phyloP scores from a whole-genome alignment of 2,797 vertebrate genomes.

The Centroberyx gerrardi region DNA sequence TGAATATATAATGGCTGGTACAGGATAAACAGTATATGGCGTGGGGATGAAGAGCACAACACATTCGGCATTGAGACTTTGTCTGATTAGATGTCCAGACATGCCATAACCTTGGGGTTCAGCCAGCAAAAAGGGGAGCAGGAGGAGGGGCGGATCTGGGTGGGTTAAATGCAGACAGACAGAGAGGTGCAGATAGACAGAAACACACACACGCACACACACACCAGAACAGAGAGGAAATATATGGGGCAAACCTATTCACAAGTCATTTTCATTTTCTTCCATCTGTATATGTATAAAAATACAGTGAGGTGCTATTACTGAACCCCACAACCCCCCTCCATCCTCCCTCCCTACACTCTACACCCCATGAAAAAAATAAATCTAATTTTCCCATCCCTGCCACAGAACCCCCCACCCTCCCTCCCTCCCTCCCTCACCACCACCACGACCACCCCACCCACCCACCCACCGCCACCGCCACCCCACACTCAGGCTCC shows the following conservation, averaged over 20 bases:
- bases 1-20: conserved; percentile 79
- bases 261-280: conserved; percentile 82
- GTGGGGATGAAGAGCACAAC: conserved; percentile 74
- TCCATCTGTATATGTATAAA: conserved; percentile 70
- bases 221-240: conserved; percentile 59
- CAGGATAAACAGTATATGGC: conserved; percentile 68
- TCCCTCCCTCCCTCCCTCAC: conserved; percentile 66
- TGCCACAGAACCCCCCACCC: conserved; percentile 75
- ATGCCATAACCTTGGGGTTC: conserved; percentile 84
- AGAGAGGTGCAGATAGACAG: conserved; percentile 63
- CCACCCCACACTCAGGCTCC: conserved; percentile 71
- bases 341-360: conserved; percentile 71
- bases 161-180: conserved; percentile 65
- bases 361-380: conserved; percentile 82
- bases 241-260: conserved; percentile 69
- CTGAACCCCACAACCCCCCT: conserved; percentile 66
- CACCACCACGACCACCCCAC: conserved; percentile 41
- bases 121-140: conserved; percentile 56
- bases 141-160: conserved; percentile 51
- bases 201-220: conserved; percentile 32
- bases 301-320: conserved; percentile 79
- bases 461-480: conserved; percentile 61
- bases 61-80: conserved; percentile 75
- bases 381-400: conserved; percentile 89
- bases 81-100: conserved; percentile 87